Evolutionary conservation across 1,140 invertebrate genomes (phyloP), one percentile per base, ranked within the genome.

Genomic region (Lasioglossum albipes): DNA sequence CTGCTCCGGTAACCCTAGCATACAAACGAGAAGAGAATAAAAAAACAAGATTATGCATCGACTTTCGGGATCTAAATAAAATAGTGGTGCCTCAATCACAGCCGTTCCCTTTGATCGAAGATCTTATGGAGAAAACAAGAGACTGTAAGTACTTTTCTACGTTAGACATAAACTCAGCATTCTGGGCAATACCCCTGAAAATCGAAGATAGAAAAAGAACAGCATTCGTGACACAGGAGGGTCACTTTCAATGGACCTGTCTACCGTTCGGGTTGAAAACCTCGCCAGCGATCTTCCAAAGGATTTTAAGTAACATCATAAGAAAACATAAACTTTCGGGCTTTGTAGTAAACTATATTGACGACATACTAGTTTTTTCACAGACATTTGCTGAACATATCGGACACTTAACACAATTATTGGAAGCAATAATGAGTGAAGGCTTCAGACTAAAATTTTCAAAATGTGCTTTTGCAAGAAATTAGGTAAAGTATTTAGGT

Each of bases 161-260:
- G 68, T 72, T 91, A 1, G 90, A 91, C 78, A 85, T 92, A 49
- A 91, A 90, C 83, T 90, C 88, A 45, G 91, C 91, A n/a, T 92
- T 91, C 77, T 92, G 90, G 90, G 90, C 90, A 20, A 91, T 92
- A 18, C 87, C 89, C 2, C 13, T 90, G n/a, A 45, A 83, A 68
- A 81, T 82, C 67, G 73, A 88, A 81, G 88, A 92, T 66, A 90
- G 87, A 80, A n/a, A 72, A 72, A 92, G 92, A 75, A 91, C 89
- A 41, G 90, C 70, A 22, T 91, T 93, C 85, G 85, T 93, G n/a
- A 90, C 89, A 70, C 90, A 92, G 67, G 82, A 90, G 64, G 89
- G 91, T 16, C 87, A 90, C 71, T 91, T 62, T 69, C 89, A 92
- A 83, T 92, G 90, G 88, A 88, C 75, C 2, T 87, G 87, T 65